Evolutionary conservation across 2,797 vertebrate species (phyloP), one percentile per base, ranked within the genome.

Genomic region (Syngnathus acus): DNA sequence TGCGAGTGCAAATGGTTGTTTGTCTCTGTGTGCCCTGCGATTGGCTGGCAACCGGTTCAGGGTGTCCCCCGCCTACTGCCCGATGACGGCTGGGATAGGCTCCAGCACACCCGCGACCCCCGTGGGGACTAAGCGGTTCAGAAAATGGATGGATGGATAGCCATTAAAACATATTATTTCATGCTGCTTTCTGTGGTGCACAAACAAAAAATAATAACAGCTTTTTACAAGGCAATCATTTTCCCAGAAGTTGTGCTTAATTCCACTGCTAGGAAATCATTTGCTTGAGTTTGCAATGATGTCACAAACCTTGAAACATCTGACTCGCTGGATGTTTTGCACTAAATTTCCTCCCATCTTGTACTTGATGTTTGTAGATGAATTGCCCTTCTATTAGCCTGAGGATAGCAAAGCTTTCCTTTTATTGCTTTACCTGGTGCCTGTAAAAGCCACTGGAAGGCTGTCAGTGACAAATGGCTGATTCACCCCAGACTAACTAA

Each of bases 401-500:
- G 65, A 81, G 87, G 87, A 83, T 67, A 82, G 70, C 57, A 67
- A 70, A 72, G 69, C 69, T 19, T 61, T 79, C 84, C 84, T 19
- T 86, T 86, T 89, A 86, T 83, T 83, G 78, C 61, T 75, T 85
- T 85, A 87, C 87, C 86, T 92, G 81, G 72, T 50, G 83, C 78
- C 78, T 80, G 75, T 83, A 80, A 88, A 87, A 82, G 64, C 76
- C 78, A 84, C 60, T 65, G 77, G 77, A 76, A 77, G 74, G 69
- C 72, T 86, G 76, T 86, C 73, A 70, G 78, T 83, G 85, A 80
- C 74, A 79, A 71, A 80, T 32, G 66, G 71, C 82, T 89, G 87
- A 91, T 86, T 93, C 81, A 80, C 82, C 64, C 65, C 76, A 70
- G 80, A 73, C 74, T 84, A 82, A 85, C 80, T 89, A 69, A 67